Evolutionary conservation across 2,888 invertebrate species (phyloP).

Genomic region (Patella ulyssiponensis): DNA sequence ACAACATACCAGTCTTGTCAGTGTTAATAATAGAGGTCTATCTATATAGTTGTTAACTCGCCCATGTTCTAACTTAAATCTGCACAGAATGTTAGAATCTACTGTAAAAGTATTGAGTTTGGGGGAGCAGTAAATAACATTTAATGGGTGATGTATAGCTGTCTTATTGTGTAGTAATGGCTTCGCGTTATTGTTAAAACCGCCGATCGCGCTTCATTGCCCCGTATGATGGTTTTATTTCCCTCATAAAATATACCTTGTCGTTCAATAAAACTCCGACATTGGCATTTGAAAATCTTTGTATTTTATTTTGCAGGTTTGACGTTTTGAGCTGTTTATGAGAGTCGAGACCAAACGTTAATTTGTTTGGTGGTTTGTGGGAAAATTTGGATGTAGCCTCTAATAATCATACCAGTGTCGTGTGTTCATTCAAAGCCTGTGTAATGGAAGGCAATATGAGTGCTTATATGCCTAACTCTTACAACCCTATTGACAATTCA

Average conservation of each 20-base stretch:
- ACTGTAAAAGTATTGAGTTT: background rate
- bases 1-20: no score
- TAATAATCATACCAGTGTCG: no score
- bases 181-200: background rate
- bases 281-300: slow-evolving; percentile 2
- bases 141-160: background rate
- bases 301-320: slow-evolving; percentile 3
- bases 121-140: slow-evolving; percentile 2
- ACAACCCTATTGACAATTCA: slow-evolving; percentile 17
- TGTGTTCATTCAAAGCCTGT: background rate
- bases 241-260: slow-evolving; percentile 9
- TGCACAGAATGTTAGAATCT: no score
- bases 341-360: no score
- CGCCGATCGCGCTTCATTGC: slow-evolving; percentile 7
- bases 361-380: no score
- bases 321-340: background rate
- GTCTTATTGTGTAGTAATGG: slow-evolving; percentile 9
- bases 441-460: slow-evolving; percentile 25
- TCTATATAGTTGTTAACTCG: no score
- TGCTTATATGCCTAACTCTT: slow-evolving; percentile 25
- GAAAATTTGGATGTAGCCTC: background rate
- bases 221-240: slow-evolving; percentile 2
- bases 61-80: no score
- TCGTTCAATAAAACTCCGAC: background rate
- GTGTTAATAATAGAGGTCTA: no score